phyloP scores from a whole-genome alignment of 2,888 invertebrate species.

The Stenodema calcarata region DNA sequence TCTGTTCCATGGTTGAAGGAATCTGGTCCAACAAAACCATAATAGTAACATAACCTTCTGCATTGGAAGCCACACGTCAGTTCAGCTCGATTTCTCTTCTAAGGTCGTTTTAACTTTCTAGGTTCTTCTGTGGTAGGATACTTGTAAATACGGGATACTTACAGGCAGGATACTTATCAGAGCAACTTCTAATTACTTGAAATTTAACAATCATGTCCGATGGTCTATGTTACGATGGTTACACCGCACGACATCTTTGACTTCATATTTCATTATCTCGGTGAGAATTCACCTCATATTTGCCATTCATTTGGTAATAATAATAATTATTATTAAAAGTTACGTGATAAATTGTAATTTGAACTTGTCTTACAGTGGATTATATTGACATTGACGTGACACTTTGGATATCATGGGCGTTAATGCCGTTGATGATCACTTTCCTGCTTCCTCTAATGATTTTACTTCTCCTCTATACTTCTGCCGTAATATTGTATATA shows the following conservation, averaged over 20 bases:
- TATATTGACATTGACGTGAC: constrained; percentile 77
- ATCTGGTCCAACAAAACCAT: too few relatives aligned
- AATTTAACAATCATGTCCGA: neutral
- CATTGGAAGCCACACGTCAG: too few relatives aligned
- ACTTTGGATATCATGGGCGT: constrained; percentile 82
- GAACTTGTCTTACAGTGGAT: constrained; percentile 42
- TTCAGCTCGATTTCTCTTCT: too few relatives aligned
- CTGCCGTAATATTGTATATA: constrained; percentile 82
- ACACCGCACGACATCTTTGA: constrained; percentile 1
- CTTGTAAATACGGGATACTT: neutral
- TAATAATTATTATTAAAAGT: too few relatives aligned
- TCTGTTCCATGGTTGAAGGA: too few relatives aligned
- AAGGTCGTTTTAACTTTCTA: neutral
- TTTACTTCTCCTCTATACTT: constrained; percentile 79
- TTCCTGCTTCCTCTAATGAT: constrained; percentile 85
- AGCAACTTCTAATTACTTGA: neutral
- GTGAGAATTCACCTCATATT: neutral
- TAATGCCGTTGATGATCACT: constrained; percentile 82
- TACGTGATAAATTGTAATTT: neutral
- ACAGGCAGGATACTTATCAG: too few relatives aligned
- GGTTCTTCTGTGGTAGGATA: neutral
- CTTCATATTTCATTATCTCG: constrained; percentile 27
- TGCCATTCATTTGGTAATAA: neutral
- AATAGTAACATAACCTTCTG: too few relatives aligned
- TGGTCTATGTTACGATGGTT: neutral